A percentile compares a stretch with the other conserved stretches of the same genome.
Conservation (phyloP, 2,888 invertebrate genomes). For the Globia sparganii region DNA sequence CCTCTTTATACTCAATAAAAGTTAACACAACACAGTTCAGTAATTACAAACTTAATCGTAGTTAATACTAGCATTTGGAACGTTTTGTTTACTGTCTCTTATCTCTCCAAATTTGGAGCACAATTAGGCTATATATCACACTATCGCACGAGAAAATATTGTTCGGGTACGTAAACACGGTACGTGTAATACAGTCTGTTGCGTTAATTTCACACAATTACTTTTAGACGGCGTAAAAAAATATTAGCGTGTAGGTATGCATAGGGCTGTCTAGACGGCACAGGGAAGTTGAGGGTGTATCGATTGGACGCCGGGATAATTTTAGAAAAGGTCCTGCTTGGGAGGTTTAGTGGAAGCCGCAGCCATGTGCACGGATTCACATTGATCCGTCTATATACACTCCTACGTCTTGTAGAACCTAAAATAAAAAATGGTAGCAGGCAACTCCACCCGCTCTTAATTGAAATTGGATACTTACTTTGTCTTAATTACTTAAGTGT, state of each 20-base stretch:
- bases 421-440: constrained; percentile 19
- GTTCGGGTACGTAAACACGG: constrained; percentile 42
- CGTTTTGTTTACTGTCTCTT: constrained; percentile 53
- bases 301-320: constrained; percentile 79
- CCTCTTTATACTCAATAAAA: constrained; percentile 11
- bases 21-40: constrained; percentile 20
- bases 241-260: constrained; percentile 64
- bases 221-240: constrained; percentile 37
- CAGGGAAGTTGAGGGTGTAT: constrained; percentile 75
- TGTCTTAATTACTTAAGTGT: constrained; percentile 24
- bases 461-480: constrained; percentile 34
- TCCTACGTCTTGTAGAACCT: not conserved
- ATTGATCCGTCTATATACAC: constrained; percentile 14
- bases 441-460: constrained; percentile 8
- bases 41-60: constrained; percentile 31
- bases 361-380: constrained; percentile 42
- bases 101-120: constrained; percentile 56
- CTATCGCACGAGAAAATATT: constrained; percentile 45
- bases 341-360: constrained; percentile 34
- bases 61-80: constrained; percentile 12
- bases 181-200: constrained; percentile 18
- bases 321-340: constrained; percentile 76
- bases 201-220: constrained; percentile 34
- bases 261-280: constrained; percentile 82
- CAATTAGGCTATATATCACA: constrained; percentile 48